Evolutionary conservation across 2,113 vertebrate genomes (phyloP), one percentile per base, ranked within the genome.

Genomic region (Formicarius rufipectus): DNA sequence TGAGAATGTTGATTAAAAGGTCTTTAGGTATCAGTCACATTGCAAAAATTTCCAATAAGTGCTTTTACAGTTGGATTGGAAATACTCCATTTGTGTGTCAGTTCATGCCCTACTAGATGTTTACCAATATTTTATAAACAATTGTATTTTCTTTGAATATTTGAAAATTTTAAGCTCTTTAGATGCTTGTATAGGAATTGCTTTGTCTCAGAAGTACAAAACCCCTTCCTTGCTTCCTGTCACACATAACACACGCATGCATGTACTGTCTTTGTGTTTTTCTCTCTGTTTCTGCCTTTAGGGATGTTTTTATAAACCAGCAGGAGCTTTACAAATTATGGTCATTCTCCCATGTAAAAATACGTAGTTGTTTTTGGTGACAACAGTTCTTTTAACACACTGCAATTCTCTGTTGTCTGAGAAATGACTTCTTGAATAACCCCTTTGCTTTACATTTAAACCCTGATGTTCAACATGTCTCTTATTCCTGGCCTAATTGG

Each of bases 241-340:
- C 33, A 22, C 6, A 25, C 24, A 8, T 12, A 18, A 0, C 4
- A 2, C 22, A 12, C 27, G 1, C 7, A 31, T 9, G 4, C 17
- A 10, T 7, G 2, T 69, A 3, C 21, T 40, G 5, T 27, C 52
- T 68, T 68, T 69, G 28, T 82, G 1, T 45, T 72, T 90, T 71
- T 35, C 10, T 89, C 20, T 35, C 13, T 40, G 7, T n/a, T 35
- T 40, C 4, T 59, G 3, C 40, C 31, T 59, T 64, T 30, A 50
- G 22, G 21, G 44, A 53, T 80, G 6, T 19, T 75, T 91, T 67
- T 50, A 33, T 68, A 77, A 45, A 44, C 16, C 10, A 33, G 18
- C 25, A 67, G 27, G 37, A 80, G 12, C 39, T 87, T 85, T 59
- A 23, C 7, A 18, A 66, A 42, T 81, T 72, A 14, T 4, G 16